Evolutionary conservation across 2,113 vertebrate genomes (phyloP), one percentile per base, ranked within the genome.

Genomic region (Larimichthys crocea): DNA sequence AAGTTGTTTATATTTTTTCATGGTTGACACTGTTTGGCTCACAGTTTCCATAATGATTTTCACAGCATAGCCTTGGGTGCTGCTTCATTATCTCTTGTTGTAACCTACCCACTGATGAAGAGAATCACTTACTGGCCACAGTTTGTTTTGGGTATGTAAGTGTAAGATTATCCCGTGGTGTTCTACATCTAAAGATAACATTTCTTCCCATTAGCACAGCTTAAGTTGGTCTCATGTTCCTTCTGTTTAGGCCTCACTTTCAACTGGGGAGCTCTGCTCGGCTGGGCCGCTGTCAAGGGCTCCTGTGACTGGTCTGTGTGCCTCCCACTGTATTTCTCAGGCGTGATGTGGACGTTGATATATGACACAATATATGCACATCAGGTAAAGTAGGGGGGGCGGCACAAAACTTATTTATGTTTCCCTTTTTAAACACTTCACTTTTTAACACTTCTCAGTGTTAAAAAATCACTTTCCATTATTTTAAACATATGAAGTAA

Each of bases 291-390:
- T 10, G 29, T 99, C 70, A 96, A 26, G 79, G 97, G 97, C 31
- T 97, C 94, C 0, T 99, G 98, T 82, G 96, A 98, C 46, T 98
- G 96, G 93, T 95, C 96, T 0, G 95, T 99, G 19, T 99, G 98
- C 74, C 95, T 99, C 24, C 98, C 98, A 3, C 92, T 99, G 66
- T 99, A 99, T 89, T 93, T 97, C 22, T 97, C 97, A 74, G 97
- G 98, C 60, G 91, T 99, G 63, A 97, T 98, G 97, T 99, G 98
- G 98, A 99, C 98, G 0, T 86, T 99, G 72, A 94, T 98, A 44
- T 99, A 99, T 0, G 98, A 99, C 87, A 99, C 98, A 5, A 97
- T 99, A 85, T 99, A 99, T 16, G 98, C 98, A 11, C 98, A 99
- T 93, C 98, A 99, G 97, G 98, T 99, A 60, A 91, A 79, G 26